phyloP scores from a whole-genome alignment of 30 jellyfish, hydroid and myxozoan species.

The Phacellophora camtschatica region DNA sequence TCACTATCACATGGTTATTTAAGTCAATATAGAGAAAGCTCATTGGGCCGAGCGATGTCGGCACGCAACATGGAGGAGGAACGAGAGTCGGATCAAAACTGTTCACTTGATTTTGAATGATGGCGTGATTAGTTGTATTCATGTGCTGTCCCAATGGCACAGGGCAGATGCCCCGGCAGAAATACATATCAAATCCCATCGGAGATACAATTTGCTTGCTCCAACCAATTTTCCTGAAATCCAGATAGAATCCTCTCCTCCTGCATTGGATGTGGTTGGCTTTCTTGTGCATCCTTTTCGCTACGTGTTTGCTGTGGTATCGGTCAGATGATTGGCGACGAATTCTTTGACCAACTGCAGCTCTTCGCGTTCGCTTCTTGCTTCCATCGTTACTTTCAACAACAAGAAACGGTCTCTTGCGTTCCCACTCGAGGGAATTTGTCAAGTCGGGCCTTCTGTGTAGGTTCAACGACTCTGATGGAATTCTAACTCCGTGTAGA shows the following conservation, averaged over 20 bases:
- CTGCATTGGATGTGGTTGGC: slow-evolving; percentile 81
- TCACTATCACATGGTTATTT: slow-evolving; percentile 55
- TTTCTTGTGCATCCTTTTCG: slow-evolving; percentile 62
- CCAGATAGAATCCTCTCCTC: slow-evolving; percentile 64
- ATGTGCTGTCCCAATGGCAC: slow-evolving; percentile 87
- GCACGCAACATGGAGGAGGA: slow-evolving; percentile 94
- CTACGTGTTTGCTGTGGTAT: slow-evolving; percentile 43
- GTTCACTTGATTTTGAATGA: slow-evolving; percentile 86
- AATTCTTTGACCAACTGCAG: neutral
- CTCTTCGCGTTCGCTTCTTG: slow-evolving; percentile 19
- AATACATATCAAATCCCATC: slow-evolving; percentile 72
- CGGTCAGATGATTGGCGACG: slow-evolving; percentile 18
- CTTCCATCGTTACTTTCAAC: slow-evolving; percentile 51
- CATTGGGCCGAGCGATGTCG: slow-evolving; percentile 67
- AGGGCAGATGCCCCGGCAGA: slow-evolving; percentile 90
- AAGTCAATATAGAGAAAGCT: slow-evolving; percentile 66
- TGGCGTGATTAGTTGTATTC: slow-evolving; percentile 95
- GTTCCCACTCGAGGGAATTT: slow-evolving; percentile 65
- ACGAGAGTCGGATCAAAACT: slow-evolving; percentile 69
- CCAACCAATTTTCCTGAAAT: slow-evolving; percentile 83
- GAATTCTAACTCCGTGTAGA: neutral
- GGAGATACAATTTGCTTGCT: slow-evolving; percentile 83
- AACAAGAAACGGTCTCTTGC: slow-evolving; percentile 75
- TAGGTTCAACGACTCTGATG: neutral
- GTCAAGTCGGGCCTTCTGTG: neutral